phyloP scores from a whole-genome alignment of 2,113 vertebrate species.

The Trichomycterus rosablanca region DNA sequence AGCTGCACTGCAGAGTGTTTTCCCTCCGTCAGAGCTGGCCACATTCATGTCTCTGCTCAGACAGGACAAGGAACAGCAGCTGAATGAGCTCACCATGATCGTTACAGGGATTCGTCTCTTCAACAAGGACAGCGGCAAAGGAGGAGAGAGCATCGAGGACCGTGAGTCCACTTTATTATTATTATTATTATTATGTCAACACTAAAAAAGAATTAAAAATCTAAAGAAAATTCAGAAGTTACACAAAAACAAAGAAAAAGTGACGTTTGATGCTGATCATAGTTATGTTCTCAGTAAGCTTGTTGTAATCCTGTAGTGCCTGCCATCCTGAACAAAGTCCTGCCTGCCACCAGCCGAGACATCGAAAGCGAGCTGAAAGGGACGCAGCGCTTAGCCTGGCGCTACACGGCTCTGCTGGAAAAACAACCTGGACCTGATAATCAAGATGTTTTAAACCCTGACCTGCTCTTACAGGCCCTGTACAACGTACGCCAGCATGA shows the following conservation, averaged over 20 bases:
- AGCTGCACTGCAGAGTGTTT: constrained; percentile 90
- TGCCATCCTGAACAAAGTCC: constrained; percentile 65
- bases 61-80: constrained; percentile 80
- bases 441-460: constrained; percentile 17
- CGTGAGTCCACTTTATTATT: constrained; percentile 60
- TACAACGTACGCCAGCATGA: constrained; percentile 83
- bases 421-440: constrained; percentile 26
- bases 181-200: too few relatives aligned
- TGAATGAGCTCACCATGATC: constrained; percentile 75
- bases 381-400: constrained; percentile 62
- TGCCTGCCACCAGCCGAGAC: constrained; percentile 55
- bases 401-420: constrained; percentile 80
- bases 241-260: too few relatives aligned
- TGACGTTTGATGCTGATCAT: too few relatives aligned
- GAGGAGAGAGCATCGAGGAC: constrained; percentile 70
- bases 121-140: constrained; percentile 74
- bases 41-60: constrained; percentile 76
- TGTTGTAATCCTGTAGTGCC: constrained; percentile 65
- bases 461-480: constrained; percentile 74
- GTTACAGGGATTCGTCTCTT: constrained; percentile 86
- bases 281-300: neutral
- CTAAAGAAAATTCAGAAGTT: too few relatives aligned
- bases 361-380: constrained; percentile 62
- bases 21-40: constrained; percentile 75
- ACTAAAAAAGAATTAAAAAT: too few relatives aligned